These are phyloP conservation scores for Gorsachius goisagi DNA, from an alignment of 2,113 vertebrate species.

Conservation along the genomic window DNA sequence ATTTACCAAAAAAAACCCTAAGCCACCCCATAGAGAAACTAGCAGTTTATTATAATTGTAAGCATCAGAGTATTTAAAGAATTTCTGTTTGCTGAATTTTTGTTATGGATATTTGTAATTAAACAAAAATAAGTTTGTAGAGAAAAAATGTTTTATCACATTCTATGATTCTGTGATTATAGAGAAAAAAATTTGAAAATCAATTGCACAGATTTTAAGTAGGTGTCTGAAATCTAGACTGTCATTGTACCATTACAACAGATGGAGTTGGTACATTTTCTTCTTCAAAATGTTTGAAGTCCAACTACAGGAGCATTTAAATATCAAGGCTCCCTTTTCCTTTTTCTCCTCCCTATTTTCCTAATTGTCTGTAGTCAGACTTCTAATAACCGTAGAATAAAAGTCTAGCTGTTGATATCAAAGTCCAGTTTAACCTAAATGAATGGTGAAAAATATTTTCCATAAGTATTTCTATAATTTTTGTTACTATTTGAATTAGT, in stretches of 20 bases:
- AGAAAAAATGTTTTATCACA: neutral
- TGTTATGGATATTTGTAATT: neutral
- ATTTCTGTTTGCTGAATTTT: neutral
- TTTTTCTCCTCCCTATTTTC: neutral
- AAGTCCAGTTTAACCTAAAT: neutral
- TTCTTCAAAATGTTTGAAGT: slow-evolving; percentile 8
- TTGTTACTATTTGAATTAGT: neutral
- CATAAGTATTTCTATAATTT: neutral
- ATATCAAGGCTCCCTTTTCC: neutral
- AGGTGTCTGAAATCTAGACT: slow-evolving; percentile 64
- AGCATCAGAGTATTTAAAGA: neutral
- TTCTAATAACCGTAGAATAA: neutral
- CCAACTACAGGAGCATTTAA: neutral
- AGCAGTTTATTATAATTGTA: neutral
- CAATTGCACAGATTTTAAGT: slow-evolving; percentile 61
- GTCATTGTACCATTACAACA: slow-evolving; percentile 30
- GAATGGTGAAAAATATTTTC: neutral
- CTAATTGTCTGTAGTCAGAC: neutral
- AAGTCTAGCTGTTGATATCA: neutral
- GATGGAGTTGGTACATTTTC: slow-evolving; percentile 26
- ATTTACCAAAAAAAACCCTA: neutral
- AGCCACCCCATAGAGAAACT: neutral
- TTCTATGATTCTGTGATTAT: no score
- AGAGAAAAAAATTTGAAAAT: neutral
- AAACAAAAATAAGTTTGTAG: neutral